Evolutionary conservation across 2,797 vertebrate genomes (phyloP).

Genomic region (Gymnodraco acuticeps): DNA sequence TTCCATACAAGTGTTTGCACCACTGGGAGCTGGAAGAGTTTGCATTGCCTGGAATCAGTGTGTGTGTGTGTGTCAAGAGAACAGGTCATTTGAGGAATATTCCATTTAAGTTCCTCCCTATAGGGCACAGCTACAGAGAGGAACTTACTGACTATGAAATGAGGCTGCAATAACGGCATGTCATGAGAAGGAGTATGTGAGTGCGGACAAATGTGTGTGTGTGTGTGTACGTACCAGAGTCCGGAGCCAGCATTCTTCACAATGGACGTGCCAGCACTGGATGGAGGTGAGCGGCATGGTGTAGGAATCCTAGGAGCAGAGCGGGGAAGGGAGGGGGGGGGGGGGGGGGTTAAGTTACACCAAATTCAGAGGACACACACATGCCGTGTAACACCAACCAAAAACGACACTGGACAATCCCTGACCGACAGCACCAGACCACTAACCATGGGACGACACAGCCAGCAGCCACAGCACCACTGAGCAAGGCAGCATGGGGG

Average conservation of each 20-base stretch:
- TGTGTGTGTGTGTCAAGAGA: constrained; percentile 33
- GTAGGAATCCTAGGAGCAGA: constrained; percentile 90
- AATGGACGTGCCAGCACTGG: constrained; percentile 99
- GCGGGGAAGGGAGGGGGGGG: constrained; percentile 22
- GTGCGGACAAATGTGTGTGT: constrained; percentile 6
- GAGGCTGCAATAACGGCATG: constrained; percentile 66
- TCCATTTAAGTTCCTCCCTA: constrained; percentile 64
- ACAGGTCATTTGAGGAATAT: constrained; percentile 69
- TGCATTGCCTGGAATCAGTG: constrained; percentile 41
- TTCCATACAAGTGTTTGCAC: constrained; percentile 59
- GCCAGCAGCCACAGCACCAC: constrained; percentile 76
- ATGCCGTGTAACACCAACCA: constrained; percentile 15
- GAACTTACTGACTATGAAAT: constrained; percentile 73
- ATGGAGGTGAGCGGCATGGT: constrained; percentile 98
- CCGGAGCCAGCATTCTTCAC: constrained; percentile 99
- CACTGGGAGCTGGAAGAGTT: constrained; percentile 56
- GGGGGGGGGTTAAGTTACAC: background rate
- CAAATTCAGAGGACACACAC: background rate
- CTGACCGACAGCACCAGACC: constrained; percentile 64
- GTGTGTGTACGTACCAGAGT: constrained; percentile 89
- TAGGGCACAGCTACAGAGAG: constrained; percentile 54
- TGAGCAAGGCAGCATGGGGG: constrained; percentile 72
- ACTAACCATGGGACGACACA: constrained; percentile 72
- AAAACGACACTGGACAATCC: constrained; percentile 37
- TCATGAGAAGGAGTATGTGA: constrained; percentile 27